Conservation (phyloP, 2,113 vertebrate species). For the Solenodon paradoxus region DNA sequence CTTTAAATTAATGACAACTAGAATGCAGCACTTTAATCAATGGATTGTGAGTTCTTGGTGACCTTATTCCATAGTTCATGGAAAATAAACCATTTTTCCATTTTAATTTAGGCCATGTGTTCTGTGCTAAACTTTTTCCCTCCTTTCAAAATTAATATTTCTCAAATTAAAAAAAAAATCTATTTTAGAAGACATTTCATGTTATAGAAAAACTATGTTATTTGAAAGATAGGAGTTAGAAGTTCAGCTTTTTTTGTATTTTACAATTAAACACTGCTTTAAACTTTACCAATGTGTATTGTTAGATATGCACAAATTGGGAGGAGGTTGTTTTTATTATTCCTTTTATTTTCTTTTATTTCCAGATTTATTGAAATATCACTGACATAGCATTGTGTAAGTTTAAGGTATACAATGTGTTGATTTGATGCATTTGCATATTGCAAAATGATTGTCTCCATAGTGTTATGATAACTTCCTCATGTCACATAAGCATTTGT, state of each 20-base stretch:
- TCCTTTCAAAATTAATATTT: slow-evolving; percentile 21
- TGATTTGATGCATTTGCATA: neutral
- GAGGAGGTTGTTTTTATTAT: neutral
- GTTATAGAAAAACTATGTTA: neutral
- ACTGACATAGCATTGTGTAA: neutral
- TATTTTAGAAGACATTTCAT: slow-evolving; percentile 7
- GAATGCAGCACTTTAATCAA: neutral
- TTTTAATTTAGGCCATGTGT: neutral
- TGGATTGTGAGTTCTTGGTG: neutral
- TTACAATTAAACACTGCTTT: neutral
- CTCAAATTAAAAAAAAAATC: neutral
- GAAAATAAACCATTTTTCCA: neutral
- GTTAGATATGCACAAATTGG: neutral
- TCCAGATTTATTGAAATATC: neutral
- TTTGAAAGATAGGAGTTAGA: neutral
- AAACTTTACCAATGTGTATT: neutral
- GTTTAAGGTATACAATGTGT: neutral
- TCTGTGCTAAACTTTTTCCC: neutral
- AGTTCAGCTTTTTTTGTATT: neutral
- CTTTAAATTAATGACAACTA: neutral
- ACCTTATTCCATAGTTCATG: too few relatives aligned
- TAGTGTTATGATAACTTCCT: neutral
- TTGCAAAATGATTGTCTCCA: neutral
- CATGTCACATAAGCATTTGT: neutral
- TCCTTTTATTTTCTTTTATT: neutral